Evolutionary conservation across 2,888 invertebrate genomes (phyloP), one percentile per base, ranked within the genome.

Genomic region (Rhamnusium bicolor): DNA sequence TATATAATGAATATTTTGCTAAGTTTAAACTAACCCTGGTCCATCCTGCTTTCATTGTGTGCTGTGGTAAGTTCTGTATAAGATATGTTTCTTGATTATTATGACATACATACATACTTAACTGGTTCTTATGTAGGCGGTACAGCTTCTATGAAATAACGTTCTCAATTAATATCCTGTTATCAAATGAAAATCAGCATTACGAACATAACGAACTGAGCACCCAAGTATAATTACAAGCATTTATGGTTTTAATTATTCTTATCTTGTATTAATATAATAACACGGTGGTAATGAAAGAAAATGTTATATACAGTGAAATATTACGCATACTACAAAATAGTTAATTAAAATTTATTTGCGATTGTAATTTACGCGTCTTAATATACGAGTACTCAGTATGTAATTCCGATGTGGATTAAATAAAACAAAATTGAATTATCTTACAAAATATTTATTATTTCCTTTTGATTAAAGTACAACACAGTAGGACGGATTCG

Each of bases 211-310:
- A 82, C 82, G 82, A 84, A 82, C 79, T 75, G 79, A 78, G 79
- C 80, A 79, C 74, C 71, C 79, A 77, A 72, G 84, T 82, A 83
- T 86, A 87, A 87, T 87, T 87, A 87, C 85, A 83, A 85, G 80
- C 86, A 80, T 86, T 87, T 86, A 86, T 80, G 85, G 82, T 86
- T 86, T 86, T 87, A 87, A 87, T 87, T 87, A 86, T 85, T 83
- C 84, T 87, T 87, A 86, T 87, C 86, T 84, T 76, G 80, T 84
- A 85, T 84, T 86, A 86, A 86, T 86, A 83, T 86, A 87, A 86
- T 86, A 82, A 85, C 83, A 86, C 75, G 79, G 76, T 83, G 80
- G 84, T 85, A 85, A 85, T 85, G n/a, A n/a, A 83, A 80, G 83
- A 84, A 85, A 84, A 84, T 80, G 82, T 81, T 83, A 81, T 80